phyloP scores from a whole-genome alignment of 2,113 vertebrate genomes.

The Grallaria varia region DNA sequence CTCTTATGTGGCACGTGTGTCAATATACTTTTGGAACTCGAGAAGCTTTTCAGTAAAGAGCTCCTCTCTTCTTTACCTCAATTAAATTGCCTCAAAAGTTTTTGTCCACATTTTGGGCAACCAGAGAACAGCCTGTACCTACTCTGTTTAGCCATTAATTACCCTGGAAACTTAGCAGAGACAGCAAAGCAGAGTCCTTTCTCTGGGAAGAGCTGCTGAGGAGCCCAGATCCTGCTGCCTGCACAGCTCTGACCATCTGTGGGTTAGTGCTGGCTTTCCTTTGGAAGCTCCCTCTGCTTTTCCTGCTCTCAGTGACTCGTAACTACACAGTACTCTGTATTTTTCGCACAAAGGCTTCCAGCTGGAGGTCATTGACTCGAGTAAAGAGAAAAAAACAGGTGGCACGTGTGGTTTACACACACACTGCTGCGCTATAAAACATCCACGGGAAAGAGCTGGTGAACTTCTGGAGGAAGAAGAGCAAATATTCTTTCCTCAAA shows the following conservation, averaged over 20 bases:
- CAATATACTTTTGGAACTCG: too few relatives aligned
- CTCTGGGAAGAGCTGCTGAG: not conserved
- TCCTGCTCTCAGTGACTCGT: not conserved
- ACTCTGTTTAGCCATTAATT: slow-evolving; percentile 39
- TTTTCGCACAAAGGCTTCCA: not conserved
- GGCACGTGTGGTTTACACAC: fast-evolving
- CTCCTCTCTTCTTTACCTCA: too few relatives aligned
- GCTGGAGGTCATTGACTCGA: not conserved
- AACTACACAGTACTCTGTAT: not conserved
- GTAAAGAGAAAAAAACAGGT: not conserved
- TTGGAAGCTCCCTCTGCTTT: not conserved
- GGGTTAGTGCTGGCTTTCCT: not conserved
- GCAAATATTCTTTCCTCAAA: not conserved
- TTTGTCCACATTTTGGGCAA: too few relatives aligned
- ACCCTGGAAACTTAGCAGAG: slow-evolving; percentile 41
- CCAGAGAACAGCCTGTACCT: slow-evolving; percentile 29
- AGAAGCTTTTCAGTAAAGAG: too few relatives aligned
- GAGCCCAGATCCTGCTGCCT: not conserved
- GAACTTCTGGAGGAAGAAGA: not conserved
- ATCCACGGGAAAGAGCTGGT: not conserved
- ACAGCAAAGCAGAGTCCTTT: not conserved
- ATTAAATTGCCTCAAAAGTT: too few relatives aligned
- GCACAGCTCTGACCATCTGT: slow-evolving; percentile 13
- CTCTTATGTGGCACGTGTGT: too few relatives aligned
- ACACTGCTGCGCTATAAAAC: not conserved